Percentiles rank a stretch among this genome's conserved stretches.
phyloP scores from a whole-genome alignment of 2,113 vertebrate species.

The Oplegnathus fasciatus region DNA sequence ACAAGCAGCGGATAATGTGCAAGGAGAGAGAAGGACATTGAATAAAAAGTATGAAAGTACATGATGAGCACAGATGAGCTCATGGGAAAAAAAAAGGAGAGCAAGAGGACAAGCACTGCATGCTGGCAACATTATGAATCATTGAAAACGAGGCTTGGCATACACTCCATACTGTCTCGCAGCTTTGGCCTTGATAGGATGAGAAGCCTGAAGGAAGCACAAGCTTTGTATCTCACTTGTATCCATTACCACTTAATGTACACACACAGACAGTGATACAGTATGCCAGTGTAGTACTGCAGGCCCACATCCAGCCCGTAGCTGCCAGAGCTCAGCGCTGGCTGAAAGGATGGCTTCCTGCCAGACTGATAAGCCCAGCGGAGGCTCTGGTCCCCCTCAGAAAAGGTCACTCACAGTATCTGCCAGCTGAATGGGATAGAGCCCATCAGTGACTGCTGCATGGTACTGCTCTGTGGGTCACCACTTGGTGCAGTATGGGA shows the following conservation, averaged over 20 bases:
- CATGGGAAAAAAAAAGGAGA: conserved; percentile 44
- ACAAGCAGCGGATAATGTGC: neutral
- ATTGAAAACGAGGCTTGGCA: conserved; percentile 53
- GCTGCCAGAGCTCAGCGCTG: conserved; percentile 48
- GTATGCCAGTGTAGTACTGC: conserved; percentile 46
- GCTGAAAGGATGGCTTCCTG: conserved; percentile 37
- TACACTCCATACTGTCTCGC: conserved; percentile 30
- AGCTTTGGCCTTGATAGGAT: conserved; percentile 59
- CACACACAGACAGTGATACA: conserved; percentile 41
- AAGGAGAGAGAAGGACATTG: neutral
- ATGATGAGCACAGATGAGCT: conserved; percentile 28
- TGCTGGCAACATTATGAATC: conserved; percentile 55
- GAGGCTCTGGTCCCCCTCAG: conserved; percentile 29
- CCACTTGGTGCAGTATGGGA: neutral
- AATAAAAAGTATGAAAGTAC: neutral
- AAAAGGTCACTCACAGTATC: conserved; percentile 36
- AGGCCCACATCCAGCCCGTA: conserved; percentile 33
- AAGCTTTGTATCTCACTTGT: conserved; percentile 38
- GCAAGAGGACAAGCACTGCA: conserved; percentile 4
- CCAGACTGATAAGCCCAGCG: conserved; percentile 52
- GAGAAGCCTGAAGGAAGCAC: conserved; percentile 45
- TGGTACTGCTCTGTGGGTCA: neutral
- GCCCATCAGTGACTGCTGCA: conserved; percentile 7
- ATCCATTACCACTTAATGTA: conserved; percentile 54
- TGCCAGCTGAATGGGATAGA: conserved; percentile 36